These are phyloP conservation scores for Dryoscopus gambensis DNA, from an alignment of 2,113 vertebrate species.

Conservation along the genomic window DNA sequence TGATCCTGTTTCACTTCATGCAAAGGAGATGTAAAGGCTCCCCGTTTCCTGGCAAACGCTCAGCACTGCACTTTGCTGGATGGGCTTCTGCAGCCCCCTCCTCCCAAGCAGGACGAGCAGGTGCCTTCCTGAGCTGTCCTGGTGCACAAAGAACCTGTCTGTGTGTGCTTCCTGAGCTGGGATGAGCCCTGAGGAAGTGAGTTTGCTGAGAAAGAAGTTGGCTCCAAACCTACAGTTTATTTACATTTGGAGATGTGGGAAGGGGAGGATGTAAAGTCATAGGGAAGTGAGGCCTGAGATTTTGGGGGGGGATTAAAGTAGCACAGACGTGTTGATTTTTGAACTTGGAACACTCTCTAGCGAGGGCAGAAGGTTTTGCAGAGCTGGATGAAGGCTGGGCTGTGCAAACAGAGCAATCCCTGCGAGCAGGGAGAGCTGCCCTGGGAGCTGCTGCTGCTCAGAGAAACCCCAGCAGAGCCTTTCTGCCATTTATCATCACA, in stretches of 20 bases:
- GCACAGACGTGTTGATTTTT: neutral
- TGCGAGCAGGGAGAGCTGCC: neutral
- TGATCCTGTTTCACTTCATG: neutral
- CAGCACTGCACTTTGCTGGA: neutral
- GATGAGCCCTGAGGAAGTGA: neutral
- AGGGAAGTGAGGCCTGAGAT: neutral
- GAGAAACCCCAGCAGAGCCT: neutral
- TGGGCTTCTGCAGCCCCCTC: neutral
- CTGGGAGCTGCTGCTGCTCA: neutral
- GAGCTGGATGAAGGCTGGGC: neutral
- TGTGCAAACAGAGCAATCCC: neutral
- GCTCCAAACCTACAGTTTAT: neutral
- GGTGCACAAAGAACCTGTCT: neutral
- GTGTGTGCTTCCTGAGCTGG: neutral
- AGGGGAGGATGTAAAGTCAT: neutral
- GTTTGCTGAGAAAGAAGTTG: neutral
- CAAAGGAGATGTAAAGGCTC: neutral
- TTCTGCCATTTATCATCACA: neutral
- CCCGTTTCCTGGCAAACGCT: neutral
- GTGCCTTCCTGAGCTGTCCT: neutral
- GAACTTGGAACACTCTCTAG: neutral
- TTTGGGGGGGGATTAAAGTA: neutral
- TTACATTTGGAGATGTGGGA: slow-evolving; percentile 2
- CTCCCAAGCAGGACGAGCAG: neutral
- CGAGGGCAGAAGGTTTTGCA: neutral